Evolutionary conservation across 1,140 invertebrate genomes (phyloP).

Genomic region (Aphidius gifuensis): DNA sequence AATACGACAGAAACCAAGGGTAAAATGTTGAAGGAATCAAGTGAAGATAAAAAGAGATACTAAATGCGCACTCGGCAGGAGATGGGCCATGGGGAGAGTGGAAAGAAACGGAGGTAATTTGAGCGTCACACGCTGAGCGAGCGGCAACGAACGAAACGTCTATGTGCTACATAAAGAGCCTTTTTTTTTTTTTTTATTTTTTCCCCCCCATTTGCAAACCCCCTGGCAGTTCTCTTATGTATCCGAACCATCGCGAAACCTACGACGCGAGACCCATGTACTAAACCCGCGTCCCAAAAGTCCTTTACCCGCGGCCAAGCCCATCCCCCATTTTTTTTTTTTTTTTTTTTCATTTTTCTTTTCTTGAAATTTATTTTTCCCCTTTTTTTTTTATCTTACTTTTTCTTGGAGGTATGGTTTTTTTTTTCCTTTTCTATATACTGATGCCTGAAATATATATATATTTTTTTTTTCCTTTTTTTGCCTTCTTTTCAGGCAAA

Average conservation of each 20-base stretch:
- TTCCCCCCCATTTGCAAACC: too few species aligned
- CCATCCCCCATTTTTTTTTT: background rate
- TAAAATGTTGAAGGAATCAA: too few species aligned
- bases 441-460: too few species aligned
- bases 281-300: conserved; percentile 28
- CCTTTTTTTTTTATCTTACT: too few species aligned
- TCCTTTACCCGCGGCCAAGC: conserved; percentile 23
- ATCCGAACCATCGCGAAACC: conserved; percentile 29
- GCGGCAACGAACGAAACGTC: conserved; percentile 45
- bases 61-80: too few species aligned
- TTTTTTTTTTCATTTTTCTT: background rate
- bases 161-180: conserved; percentile 54
- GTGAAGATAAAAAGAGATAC: too few species aligned
- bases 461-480: too few species aligned
- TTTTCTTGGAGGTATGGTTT: too few species aligned
- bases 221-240: conserved; percentile 18
- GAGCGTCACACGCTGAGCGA: conserved; percentile 54
- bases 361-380: too few species aligned
- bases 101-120: conserved; percentile 41
- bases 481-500: too few species aligned
- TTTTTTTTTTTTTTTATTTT: background rate
- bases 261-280: conserved; percentile 25
- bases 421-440: too few species aligned
- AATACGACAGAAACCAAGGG: too few species aligned
- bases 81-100: conserved; percentile 17